A percentile compares a stretch with the other conserved stretches of the same genome.
Conservation (phyloP, 2,113 vertebrate species). For the Genyomyrus donnyi region DNA sequence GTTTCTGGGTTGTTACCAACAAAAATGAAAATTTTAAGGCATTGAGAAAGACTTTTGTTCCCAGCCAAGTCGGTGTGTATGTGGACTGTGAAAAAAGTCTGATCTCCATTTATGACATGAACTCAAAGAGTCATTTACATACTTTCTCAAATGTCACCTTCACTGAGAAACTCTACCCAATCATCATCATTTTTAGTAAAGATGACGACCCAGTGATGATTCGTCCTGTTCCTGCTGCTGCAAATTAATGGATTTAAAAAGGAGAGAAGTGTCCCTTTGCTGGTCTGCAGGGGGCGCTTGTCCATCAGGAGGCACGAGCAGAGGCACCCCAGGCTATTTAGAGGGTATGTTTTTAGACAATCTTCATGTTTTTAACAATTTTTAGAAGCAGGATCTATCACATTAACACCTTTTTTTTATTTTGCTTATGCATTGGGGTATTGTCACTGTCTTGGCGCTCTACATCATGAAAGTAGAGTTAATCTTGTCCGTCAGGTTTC, state of each 20-base stretch:
- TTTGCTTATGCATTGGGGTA: neutral
- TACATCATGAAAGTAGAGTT: neutral
- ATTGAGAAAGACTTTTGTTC: neutral
- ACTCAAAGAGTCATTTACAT: neutral
- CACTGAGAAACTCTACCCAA: neutral
- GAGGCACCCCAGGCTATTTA: neutral
- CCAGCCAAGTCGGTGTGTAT: neutral
- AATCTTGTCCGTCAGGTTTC: neutral
- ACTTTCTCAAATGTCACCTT: neutral
- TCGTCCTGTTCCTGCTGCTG: neutral
- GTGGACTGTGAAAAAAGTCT: neutral
- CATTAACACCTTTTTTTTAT: neutral
- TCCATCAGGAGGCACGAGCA: neutral
- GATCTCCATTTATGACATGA: neutral
- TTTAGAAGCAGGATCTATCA: neutral
- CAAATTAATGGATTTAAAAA: neutral
- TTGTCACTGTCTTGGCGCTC: neutral
- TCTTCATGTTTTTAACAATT: neutral
- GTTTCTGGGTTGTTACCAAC: neutral
- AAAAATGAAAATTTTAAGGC: neutral
- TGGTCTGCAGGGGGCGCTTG: neutral
- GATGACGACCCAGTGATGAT: neutral
- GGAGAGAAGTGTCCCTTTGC: neutral
- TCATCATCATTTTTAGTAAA: neutral
- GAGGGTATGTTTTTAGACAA: neutral